Base-by-base conservation (phyloP, 2,888 invertebrate species). In the Linnaemya tessellans region DNA sequence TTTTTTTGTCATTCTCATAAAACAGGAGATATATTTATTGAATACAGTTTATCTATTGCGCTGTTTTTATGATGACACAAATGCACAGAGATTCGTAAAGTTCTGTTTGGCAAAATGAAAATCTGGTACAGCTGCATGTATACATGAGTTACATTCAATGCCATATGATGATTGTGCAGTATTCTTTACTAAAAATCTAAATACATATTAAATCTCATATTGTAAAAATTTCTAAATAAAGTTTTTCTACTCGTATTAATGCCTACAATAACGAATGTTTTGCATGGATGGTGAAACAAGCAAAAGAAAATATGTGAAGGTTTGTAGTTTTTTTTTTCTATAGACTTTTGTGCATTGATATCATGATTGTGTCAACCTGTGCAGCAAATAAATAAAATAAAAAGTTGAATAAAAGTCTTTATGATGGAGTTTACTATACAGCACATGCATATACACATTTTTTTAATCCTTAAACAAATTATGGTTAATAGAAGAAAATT, bases 161-260 rank as follows among this genome's bases (percentile, higher is more conserved):
- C 35, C 41, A 13, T 67, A 35, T 60, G 60, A 35, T 65, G 43
- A 25, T 54, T 64, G 51, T 41, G 9, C 64, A 49, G 30, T 25
- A 22, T 15, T 11, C 8, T 38, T 25, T 41, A 25, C 38, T 56
- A 56, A 20, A 65, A 20, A 20, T 49, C n/a, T 65, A 67, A 67
- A 65, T 67, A 77, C 43, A 77, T 67, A 56, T 46, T 77, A 20
- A 65, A 77, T 58, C 56, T 67, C 30, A 46, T 65, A 67, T 77
- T 67, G 46, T 30, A 46, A 75, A 75, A 43, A 41, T 46, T 22
- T 62, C 62, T 22, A 49, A 49, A 73, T 49, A 49, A 15, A 11
- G 8, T 13, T 60, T 46, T 41, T 11, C 49, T 64, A 1, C 46
- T 35, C 11, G 0, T 60, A 75, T 43, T 65, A 65, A 54, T 67